Base-by-base conservation (phyloP, 64 coral and sea anemone species). In the Catalaphyllia jardinei region DNA sequence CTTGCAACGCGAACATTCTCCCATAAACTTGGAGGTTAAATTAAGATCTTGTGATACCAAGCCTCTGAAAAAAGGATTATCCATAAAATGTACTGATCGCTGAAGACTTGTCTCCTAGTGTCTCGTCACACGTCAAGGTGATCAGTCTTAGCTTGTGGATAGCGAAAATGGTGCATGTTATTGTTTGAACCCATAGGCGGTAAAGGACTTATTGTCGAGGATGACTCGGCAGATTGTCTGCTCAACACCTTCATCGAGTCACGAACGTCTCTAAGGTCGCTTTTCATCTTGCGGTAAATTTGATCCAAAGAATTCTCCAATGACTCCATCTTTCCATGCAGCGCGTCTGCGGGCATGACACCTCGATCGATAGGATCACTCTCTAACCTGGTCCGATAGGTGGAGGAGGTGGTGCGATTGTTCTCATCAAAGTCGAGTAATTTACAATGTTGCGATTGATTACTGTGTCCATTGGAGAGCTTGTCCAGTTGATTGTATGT, bases 341-440 rank as follows among this genome's bases (percentile, higher is more conserved):
- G 83, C 0, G 86, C 74, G 2, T 96, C 94, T 0, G 89, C 71
- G 5, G 94, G 67, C 75, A 96, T 90, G 20, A 67, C 72, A 16
- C 94, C 94, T 19, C 89, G 59, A 71, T 96, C 94, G 16, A 96
- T 96, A 19, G 89, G 91, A 71, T 96, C 94, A 75, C 88, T 86
- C 16, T 85, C 81, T 13, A 28, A 18, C 39, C 81, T 67, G 2
- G 81, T 52, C 19, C 81, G 81, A 3, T 15, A 42, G n/a, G 65
- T 28, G 1, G 22, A 22, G 2, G 22, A 27, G 20, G 63, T 51
- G 46, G 71, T 22, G 11, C 81, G 81, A 42, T 62, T 67, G 63
- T 71, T 49, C 12, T 63, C 64, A 22, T 11, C 35, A 8, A 73
- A 27, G 12, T 86, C 60, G 12, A 22, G 52, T 19, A 86, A 38